These are phyloP conservation scores for Zophobas morio DNA, from an alignment of 1,140 invertebrate species.

Conservation along the genomic window DNA sequence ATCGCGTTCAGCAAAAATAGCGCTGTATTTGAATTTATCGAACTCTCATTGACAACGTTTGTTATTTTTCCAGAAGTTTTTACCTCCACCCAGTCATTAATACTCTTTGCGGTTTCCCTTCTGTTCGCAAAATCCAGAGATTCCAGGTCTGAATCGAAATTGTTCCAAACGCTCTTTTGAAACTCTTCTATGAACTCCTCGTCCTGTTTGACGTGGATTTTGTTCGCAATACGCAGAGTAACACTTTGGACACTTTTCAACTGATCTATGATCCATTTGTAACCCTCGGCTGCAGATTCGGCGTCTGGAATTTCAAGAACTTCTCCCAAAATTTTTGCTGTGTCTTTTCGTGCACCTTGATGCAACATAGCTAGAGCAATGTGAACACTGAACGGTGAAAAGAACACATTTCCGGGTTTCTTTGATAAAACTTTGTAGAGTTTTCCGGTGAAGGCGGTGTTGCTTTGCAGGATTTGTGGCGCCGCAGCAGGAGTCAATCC, in stretches of 20 bases:
- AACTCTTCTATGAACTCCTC: constrained; percentile 65
- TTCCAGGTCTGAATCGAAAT: constrained; percentile 70
- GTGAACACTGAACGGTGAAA: constrained; percentile 69
- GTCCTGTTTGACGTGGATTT: constrained; percentile 73
- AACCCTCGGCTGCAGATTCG: constrained; percentile 57
- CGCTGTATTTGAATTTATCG: constrained; percentile 71
- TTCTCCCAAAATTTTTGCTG: constrained; percentile 70
- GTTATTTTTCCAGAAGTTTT: constrained; percentile 83
- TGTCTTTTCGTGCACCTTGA: constrained; percentile 71
- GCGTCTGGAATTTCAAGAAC: constrained; percentile 53
- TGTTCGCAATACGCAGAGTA: constrained; percentile 75
- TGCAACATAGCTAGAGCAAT: constrained; percentile 67
- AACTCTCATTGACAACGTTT: constrained; percentile 74
- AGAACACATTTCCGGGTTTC: constrained; percentile 66
- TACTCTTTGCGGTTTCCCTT: constrained; percentile 67
- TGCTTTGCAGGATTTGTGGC: constrained; percentile 54
- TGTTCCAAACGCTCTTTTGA: constrained; percentile 47
- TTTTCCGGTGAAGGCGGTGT: constrained; percentile 58
- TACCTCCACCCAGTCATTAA: constrained; percentile 82
- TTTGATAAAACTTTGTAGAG: constrained; percentile 55
- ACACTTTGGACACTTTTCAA: constrained; percentile 67
- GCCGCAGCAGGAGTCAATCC: background rate
- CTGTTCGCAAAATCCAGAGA: constrained; percentile 71
- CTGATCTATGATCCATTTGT: constrained; percentile 65
- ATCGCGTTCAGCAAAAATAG: constrained; percentile 87